Evolutionary conservation across 2,113 vertebrate genomes (phyloP).

Genomic region (Thermophis baileyi): DNA sequence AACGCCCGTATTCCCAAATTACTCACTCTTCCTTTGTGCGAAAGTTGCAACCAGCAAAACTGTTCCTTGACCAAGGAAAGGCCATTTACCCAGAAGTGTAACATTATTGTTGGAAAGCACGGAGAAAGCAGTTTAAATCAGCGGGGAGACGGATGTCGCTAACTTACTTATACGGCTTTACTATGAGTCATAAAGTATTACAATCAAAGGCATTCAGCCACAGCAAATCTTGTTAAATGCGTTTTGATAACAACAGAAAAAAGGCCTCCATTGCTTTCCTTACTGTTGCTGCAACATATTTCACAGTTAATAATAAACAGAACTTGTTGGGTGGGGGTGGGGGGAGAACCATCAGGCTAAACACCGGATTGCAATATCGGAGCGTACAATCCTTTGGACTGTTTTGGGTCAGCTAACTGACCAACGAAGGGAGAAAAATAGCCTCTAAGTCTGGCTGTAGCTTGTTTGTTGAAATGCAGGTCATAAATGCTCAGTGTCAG

Average conservation of each 20-base stretch:
- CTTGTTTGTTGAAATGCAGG: constrained; percentile 33
- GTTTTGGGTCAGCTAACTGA: constrained; percentile 39
- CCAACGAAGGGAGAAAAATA: constrained; percentile 26
- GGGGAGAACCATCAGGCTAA: constrained; percentile 24
- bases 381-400: constrained; percentile 38
- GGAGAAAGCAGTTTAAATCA: constrained; percentile 28
- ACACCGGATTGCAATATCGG: constrained; percentile 28
- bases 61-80: constrained; percentile 41
- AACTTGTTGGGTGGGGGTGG: constrained; percentile 7
- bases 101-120: constrained; percentile 34
- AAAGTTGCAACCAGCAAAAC: constrained; percentile 18
- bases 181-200: constrained; percentile 50
- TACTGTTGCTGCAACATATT: constrained; percentile 53
- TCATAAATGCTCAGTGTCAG: constrained; percentile 3
- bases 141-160: constrained; percentile 51
- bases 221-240: constrained; percentile 55
- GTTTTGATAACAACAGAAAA: constrained; percentile 55
- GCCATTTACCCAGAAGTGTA: constrained; percentile 53
- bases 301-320: constrained; percentile 55
- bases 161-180: constrained; percentile 44
- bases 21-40: background rate
- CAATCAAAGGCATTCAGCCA: constrained; percentile 63
- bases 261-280: constrained; percentile 47
- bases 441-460: constrained; percentile 10
- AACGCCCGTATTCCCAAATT: background rate